phyloP scores from a whole-genome alignment of 2,888 invertebrate genomes.

The Mythimna loreyi region DNA sequence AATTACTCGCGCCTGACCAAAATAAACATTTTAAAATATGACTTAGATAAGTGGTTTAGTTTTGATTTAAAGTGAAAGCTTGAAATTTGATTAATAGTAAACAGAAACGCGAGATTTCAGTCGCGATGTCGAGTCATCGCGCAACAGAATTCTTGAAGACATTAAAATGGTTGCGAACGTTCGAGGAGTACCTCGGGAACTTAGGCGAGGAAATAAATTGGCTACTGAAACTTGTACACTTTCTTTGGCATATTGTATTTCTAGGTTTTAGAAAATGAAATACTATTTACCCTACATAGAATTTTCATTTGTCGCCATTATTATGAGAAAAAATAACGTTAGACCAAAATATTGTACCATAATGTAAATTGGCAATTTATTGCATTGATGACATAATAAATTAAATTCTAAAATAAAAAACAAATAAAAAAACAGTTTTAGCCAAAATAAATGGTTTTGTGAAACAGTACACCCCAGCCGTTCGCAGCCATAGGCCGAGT shows the following conservation, averaged over 20 bases:
- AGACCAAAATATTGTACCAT: too few relatives aligned
- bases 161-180: slow-evolving; percentile 67
- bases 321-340: too few relatives aligned
- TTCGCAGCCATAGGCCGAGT: slow-evolving; percentile 71
- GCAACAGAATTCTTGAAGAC: slow-evolving; percentile 73
- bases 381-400: background rate
- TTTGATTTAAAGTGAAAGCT: slow-evolving; percentile 59
- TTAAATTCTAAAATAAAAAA: background rate
- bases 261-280: background rate
- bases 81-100: slow-evolving; percentile 73
- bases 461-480: slow-evolving; percentile 63
- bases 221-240: slow-evolving; percentile 1
- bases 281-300: background rate
- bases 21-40: slow-evolving; percentile 45
- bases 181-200: slow-evolving; percentile 52
- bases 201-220: background rate
- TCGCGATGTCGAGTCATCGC: slow-evolving; percentile 73
- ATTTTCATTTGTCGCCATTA: background rate
- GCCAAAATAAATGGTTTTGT: background rate
- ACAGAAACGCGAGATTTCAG: slow-evolving; percentile 70
- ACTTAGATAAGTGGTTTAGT: slow-evolving; percentile 56
- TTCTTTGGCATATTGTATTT: background rate
- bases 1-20: slow-evolving; percentile 32
- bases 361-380: background rate
- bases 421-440: background rate